Conservation (phyloP, 2,888 invertebrate species). For the Heliconius cydno region DNA sequence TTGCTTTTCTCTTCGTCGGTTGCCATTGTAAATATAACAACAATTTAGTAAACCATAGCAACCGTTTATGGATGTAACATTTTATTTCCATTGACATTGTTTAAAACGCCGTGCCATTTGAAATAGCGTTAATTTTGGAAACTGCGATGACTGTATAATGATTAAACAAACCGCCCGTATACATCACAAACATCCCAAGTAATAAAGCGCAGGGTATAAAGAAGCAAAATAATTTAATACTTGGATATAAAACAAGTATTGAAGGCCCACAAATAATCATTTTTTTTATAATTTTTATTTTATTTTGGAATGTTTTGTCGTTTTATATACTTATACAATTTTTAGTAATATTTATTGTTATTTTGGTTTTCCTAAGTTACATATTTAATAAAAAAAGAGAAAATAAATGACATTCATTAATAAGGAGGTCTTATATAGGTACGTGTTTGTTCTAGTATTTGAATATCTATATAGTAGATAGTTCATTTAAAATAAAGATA, state of each 20-base stretch:
- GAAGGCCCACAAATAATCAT: constrained; percentile 51
- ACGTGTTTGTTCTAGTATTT: too few species aligned
- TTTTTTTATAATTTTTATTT: constrained; percentile 50
- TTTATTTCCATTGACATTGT: not conserved
- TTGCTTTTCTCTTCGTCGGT: constrained; percentile 75
- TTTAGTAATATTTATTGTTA: not conserved
- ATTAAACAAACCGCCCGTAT: constrained; percentile 55
- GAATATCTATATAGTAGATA: not conserved
- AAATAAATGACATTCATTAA: not conserved
- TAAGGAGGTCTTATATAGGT: constrained; percentile 1
- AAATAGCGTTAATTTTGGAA: constrained; percentile 54
- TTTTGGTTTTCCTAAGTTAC: constrained; percentile 1
- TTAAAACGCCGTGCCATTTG: constrained; percentile 54
- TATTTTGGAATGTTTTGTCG: constrained; percentile 22
- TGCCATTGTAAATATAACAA: constrained; percentile 56
- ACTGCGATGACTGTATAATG: constrained; percentile 53
- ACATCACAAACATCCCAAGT: constrained; percentile 57
- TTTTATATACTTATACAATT: constrained; percentile 30
- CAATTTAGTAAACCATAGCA: constrained; percentile 45
- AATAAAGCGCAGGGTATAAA: constrained; percentile 60
- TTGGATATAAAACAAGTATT: constrained; percentile 58
- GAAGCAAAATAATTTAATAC: constrained; percentile 64
- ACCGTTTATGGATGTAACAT: constrained; percentile 31
- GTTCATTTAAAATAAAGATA: not conserved
- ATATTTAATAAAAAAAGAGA: not conserved